These are phyloP conservation scores for Phyllotis vaccarum DNA, from an alignment of 2,797 vertebrate species.

Conservation along the genomic window DNA sequence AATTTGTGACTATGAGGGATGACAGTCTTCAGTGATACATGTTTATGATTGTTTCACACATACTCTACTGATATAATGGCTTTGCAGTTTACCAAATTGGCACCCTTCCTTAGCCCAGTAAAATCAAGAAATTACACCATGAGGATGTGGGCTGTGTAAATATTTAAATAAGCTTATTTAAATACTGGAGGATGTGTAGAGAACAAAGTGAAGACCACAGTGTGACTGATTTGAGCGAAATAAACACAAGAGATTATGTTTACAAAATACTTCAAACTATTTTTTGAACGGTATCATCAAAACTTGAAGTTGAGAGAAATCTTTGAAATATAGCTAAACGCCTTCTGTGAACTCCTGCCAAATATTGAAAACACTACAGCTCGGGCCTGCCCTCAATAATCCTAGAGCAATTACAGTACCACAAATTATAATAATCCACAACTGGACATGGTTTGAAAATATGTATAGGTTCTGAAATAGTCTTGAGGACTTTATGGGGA, in stretches of 20 bases:
- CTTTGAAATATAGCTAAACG: not conserved
- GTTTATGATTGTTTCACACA: slow-evolving; percentile 23
- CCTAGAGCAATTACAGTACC: not conserved
- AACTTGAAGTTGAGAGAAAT: not conserved
- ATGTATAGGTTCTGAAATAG: slow-evolving; percentile 32
- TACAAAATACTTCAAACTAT: not conserved
- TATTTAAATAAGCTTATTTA: slow-evolving; percentile 29
- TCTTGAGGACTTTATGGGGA: slow-evolving; percentile 29
- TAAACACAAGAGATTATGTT: slow-evolving; percentile 2
- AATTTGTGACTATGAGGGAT: slow-evolving; percentile 14
- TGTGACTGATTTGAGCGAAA: slow-evolving; percentile 12
- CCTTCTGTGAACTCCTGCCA: not conserved
- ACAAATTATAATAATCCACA: not conserved
- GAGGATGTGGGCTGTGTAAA: slow-evolving; percentile 16
- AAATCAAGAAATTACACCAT: not conserved
- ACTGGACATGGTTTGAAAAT: slow-evolving; percentile 3
- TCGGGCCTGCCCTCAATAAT: slow-evolving; percentile 15
- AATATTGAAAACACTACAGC: not conserved
- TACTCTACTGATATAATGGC: not conserved
- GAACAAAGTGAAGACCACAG: slow-evolving; percentile 16
- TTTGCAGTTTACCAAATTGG: slow-evolving; percentile 55
- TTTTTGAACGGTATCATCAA: slow-evolving; percentile 23
- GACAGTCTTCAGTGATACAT: not conserved
- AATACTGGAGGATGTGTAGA: slow-evolving; percentile 1
- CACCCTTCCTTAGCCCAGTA: not conserved